These are phyloP conservation scores for Gonioctena quinquepunctata DNA, from an alignment of 1,140 invertebrate genomes.

Conservation along the genomic window DNA sequence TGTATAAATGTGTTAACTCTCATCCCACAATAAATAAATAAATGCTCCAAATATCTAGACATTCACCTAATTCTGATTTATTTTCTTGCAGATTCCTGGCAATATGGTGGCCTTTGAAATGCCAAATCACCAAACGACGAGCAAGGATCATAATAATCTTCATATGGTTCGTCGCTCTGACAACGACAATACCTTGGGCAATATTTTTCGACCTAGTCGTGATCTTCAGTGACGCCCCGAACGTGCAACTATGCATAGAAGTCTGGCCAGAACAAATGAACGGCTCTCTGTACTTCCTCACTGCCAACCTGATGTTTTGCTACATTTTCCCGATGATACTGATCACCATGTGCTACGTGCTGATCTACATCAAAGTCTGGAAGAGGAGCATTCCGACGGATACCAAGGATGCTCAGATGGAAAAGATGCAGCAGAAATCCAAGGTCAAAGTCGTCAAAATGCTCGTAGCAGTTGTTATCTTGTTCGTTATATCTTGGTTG, in stretches of 20 bases:
- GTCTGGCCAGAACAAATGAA: constrained; percentile 82
- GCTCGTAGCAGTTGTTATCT: constrained; percentile 90
- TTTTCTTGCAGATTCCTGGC: constrained; percentile 86
- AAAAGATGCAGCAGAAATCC: constrained; percentile 88
- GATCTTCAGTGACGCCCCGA: constrained; percentile 71
- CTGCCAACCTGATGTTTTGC: constrained; percentile 87
- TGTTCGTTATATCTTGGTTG: constrained; percentile 94
- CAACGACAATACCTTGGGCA: constrained; percentile 86
- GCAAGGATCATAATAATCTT: constrained; percentile 85
- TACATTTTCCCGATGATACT: constrained; percentile 92
- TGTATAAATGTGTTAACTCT: too few species aligned
- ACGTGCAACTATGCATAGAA: constrained; percentile 77
- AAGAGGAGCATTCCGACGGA: constrained; percentile 85
- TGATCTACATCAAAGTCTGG: constrained; percentile 90
- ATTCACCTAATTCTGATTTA: too few species aligned
- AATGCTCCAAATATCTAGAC: too few species aligned
- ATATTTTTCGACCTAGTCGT: constrained; percentile 85
- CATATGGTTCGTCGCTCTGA: constrained; percentile 87
- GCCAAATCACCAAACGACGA: constrained; percentile 85
- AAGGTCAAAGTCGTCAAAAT: constrained; percentile 96
- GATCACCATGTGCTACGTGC: constrained; percentile 88
- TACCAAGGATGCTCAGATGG: constrained; percentile 88
- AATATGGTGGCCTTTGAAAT: constrained; percentile 92
- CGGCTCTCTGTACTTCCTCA: constrained; percentile 83
- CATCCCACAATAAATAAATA: too few species aligned